Base-by-base conservation (phyloP, 2,113 vertebrate species). In the Mesoclemmys tuberculata region DNA sequence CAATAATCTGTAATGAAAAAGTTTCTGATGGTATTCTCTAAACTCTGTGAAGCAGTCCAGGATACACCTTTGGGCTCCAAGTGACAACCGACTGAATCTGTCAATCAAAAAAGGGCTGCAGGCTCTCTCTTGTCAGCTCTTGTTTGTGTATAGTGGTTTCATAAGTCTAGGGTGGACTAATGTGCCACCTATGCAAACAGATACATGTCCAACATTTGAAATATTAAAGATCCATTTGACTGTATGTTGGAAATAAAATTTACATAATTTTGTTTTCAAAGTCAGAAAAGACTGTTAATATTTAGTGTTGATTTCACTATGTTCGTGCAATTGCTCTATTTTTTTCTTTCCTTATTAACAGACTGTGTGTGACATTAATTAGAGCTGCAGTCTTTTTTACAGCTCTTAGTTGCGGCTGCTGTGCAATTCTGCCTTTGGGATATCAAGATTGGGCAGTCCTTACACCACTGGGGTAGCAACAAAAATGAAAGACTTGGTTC, bases 61-160 rank as follows among this genome's bases (percentile, higher is more conserved):
- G 74, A 85, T 88, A 85, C 88, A 68, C 95, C 97, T 97, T 80
- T 94, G 82, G 95, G 97, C 91, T 96, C 92, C 80, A 18, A 6
- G 6, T 92, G 94, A 16, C 84, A 89, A 83, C 91, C 92, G 85
- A 93, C 93, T 90, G 90, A 95, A 82, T 89, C 81, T 49, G 92
- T 85, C 92, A 80, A 44, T 96, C 93, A 95, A 9, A 93, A 85
- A 84, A 97, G 90, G 81, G 90, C 96, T 31, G 2, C 74, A 87
- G 93, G 95, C 95, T 94, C 94, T 95, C 85, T 94, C 92, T 94
- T 97, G 83, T 98, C 96, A 97, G 58, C 82, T 93, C 87, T 86
- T 68, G 92, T 97, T 95, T 98, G 93, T 92, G 2, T 35, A 86
- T 61, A 90, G 89, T 90, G 88, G 88, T 74, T 91, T 97, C 92